Evolutionary conservation across 2,888 invertebrate species (phyloP).

Genomic region (Limnephilus auricula): DNA sequence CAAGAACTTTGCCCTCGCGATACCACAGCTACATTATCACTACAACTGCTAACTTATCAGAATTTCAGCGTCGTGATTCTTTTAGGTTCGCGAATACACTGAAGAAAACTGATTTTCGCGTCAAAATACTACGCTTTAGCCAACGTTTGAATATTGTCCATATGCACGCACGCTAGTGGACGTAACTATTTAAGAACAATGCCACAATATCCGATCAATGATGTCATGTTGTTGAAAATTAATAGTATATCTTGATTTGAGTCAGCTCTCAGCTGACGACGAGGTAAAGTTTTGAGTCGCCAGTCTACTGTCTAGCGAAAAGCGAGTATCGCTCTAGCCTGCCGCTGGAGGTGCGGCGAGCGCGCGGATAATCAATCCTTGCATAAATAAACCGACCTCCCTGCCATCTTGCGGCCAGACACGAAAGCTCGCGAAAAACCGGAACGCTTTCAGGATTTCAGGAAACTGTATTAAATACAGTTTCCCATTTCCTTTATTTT

Average conservation of each 20-base stretch:
- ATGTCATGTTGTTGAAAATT: slow-evolving; percentile 28
- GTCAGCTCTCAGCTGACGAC: slow-evolving; percentile 31
- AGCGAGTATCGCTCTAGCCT: slow-evolving; percentile 20
- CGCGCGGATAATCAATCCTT: slow-evolving; percentile 56
- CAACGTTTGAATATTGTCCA: not conserved
- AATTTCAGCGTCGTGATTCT: not conserved
- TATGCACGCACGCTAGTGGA: not conserved
- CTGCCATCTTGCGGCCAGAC: slow-evolving; percentile 47
- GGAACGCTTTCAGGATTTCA: slow-evolving; percentile 31
- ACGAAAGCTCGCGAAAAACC: not conserved
- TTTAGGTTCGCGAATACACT: not conserved
- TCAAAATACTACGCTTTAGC: not conserved
- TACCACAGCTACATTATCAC: slow-evolving; percentile 32
- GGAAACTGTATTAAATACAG: slow-evolving; percentile 43
- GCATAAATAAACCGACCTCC: slow-evolving; percentile 26
- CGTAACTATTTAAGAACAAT: not conserved
- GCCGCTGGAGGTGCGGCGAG: slow-evolving; percentile 33
- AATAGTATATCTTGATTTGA: not conserved
- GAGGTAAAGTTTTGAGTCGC: slow-evolving; percentile 42
- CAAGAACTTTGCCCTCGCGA: slow-evolving; percentile 37
- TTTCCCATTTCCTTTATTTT: not conserved
- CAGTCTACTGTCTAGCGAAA: slow-evolving; percentile 26
- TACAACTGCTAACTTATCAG: not conserved
- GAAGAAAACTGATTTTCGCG: slow-evolving; percentile 7
- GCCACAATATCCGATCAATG: slow-evolving; percentile 20